Evolutionary conservation across 2,797 vertebrate species (phyloP).

Genomic region (Eidolon dupreanum): DNA sequence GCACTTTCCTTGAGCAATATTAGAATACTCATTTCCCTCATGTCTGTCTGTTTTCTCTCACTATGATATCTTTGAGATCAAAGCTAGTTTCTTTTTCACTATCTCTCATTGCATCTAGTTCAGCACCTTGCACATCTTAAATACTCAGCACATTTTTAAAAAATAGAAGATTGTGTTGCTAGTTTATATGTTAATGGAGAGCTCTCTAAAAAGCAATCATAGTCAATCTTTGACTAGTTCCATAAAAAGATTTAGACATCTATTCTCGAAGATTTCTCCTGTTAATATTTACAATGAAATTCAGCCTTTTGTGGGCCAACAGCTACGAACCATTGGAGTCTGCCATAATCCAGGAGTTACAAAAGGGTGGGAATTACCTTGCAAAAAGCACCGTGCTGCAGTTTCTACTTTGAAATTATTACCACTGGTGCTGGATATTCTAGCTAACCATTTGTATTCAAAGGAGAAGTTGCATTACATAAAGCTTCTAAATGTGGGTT

Average conservation of each 20-base stretch:
- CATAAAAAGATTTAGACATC: constrained; percentile 33
- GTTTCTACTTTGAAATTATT: background rate
- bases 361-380: background rate
- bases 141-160: background rate
- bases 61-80: background rate
- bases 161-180: background rate
- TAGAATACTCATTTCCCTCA: background rate
- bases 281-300: constrained; percentile 60
- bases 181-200: constrained; percentile 41
- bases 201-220: background rate
- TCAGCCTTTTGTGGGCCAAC: background rate
- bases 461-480: background rate
- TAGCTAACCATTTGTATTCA: background rate
- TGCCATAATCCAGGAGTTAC: background rate
- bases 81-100: background rate
- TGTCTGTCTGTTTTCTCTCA: background rate
- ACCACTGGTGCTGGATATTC: background rate
- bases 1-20: background rate
- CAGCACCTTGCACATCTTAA: background rate
- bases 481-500: background rate
- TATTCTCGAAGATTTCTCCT: constrained; percentile 40
- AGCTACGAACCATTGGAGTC: background rate
- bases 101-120: background rate
- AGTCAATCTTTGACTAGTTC: constrained; percentile 42
- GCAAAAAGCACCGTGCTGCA: background rate